Percentiles rank a stretch among this genome's conserved stretches.
Conservation (phyloP, 2,113 vertebrate genomes). For the Rhinoptilus africanus region DNA sequence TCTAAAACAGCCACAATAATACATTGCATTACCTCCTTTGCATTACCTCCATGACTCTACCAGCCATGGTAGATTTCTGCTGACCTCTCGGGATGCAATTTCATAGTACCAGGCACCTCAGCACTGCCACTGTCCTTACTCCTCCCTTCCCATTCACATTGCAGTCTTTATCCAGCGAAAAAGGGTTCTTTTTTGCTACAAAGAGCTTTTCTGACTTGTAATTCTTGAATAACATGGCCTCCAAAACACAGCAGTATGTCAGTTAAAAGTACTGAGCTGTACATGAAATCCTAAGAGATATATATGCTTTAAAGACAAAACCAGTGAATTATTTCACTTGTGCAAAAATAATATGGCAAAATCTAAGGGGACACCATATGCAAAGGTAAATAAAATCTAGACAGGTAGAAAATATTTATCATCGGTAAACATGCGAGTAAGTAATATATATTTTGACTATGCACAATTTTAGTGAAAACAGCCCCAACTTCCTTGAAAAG, state of each 20-base stretch:
- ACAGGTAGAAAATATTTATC: neutral
- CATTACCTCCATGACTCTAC: accelerated
- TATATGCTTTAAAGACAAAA: neutral
- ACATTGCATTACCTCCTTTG: accelerated
- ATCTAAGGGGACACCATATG: neutral
- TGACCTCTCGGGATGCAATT: neutral
- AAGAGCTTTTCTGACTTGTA: neutral
- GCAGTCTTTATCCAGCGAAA: neutral
- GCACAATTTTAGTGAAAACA: neutral
- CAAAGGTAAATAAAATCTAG: neutral
- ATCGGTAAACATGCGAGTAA: neutral
- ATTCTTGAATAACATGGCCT: neutral
- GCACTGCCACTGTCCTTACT: neutral
- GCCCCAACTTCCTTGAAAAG: neutral
- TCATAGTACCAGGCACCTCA: neutral
- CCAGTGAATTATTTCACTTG: neutral
- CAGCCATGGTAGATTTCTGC: neutral
- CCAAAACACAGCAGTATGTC: neutral
- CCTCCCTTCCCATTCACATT: neutral
- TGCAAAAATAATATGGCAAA: neutral
- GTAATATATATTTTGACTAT: neutral
- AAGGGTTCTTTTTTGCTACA: accelerated
- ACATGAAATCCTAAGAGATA: neutral
- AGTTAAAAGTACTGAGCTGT: neutral
- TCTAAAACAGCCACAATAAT: neutral